Evolutionary conservation across 2,113 vertebrate species (phyloP).

Genomic region (Prionailurus bengalensis): DNA sequence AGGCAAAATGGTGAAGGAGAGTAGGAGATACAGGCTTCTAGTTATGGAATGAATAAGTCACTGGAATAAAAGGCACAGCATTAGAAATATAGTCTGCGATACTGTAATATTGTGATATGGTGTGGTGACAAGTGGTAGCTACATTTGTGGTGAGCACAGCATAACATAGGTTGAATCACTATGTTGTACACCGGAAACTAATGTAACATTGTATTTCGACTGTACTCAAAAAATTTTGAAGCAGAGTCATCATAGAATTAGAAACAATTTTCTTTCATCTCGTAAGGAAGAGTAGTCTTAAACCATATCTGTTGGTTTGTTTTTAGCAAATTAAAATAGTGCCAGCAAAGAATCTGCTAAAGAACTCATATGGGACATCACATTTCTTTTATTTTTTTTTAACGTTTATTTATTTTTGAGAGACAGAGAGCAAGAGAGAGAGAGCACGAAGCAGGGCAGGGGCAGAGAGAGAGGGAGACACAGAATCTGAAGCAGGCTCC

Average conservation of each 20-base stretch:
- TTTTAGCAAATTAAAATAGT: slow-evolving; percentile 28
- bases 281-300: neutral
- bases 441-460: too few relatives aligned
- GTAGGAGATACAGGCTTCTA: neutral
- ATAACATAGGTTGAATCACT: neutral
- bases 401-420: too few relatives aligned
- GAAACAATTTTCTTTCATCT: neutral
- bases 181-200: neutral
- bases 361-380: neutral
- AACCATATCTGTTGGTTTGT: neutral
- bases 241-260: neutral
- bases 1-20: neutral
- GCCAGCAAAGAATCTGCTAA: neutral
- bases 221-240: neutral
- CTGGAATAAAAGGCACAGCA: neutral
- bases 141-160: neutral
- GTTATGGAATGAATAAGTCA: neutral
- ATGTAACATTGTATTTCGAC: neutral
- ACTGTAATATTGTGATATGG: neutral
- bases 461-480: too few relatives aligned
- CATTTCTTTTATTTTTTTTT: neutral
- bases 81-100: neutral
- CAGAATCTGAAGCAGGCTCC: too few relatives aligned
- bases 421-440: too few relatives aligned
- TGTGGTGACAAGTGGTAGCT: neutral